Base-by-base conservation (phyloP, 2,888 invertebrate species). In the Megamerina dolium region DNA sequence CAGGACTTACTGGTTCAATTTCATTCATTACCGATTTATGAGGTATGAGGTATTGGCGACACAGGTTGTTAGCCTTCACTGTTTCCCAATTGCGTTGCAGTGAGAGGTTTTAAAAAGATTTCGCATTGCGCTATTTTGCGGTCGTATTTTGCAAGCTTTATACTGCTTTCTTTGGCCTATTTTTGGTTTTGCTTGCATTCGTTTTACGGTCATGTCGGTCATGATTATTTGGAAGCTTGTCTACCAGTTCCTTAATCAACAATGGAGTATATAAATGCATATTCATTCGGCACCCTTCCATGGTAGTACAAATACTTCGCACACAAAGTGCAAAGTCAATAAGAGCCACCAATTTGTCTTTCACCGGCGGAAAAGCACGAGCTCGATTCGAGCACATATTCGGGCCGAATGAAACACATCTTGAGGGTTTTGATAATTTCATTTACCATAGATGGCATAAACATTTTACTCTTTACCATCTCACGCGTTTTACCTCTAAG, bases 311-410 rank as follows among this genome's bases (percentile, higher is more conserved):
- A n/a, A 38, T 38, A 13, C 31, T 38, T 8, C 38, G 27, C 12
- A 37, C 26, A 17, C 37, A 37, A 17, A 37, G 27, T 17, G 37
- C 12, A 37, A 37, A 37, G 4, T 37, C 37, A 27, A 37, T 37
- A 27, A 37, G 27, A 9, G 27, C 20, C 14, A 23, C 37, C 18
- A 37, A 27, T 27, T 37, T 37, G 17, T 37, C 37, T 20, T n/a
- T 33, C 9, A 33, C 18, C 16, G 33, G 18, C n/a, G 33, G 33
- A 10, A 33, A 2, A 17, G 33, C 33, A 18, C 33, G 33, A 10
- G 33, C 33, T 33, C 19, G 17, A 33, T 33, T 33, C 33, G 4
- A 33, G 33, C 12, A 33, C 19, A 5, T 18, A n/a, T 17, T 33
- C 18, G 19, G 33, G 33, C 19, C 18, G 17, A 1, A 17, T 19